These are phyloP conservation scores for Papilio polyxenes DNA, from an alignment of 1,140 invertebrate species.

Conservation along the genomic window DNA sequence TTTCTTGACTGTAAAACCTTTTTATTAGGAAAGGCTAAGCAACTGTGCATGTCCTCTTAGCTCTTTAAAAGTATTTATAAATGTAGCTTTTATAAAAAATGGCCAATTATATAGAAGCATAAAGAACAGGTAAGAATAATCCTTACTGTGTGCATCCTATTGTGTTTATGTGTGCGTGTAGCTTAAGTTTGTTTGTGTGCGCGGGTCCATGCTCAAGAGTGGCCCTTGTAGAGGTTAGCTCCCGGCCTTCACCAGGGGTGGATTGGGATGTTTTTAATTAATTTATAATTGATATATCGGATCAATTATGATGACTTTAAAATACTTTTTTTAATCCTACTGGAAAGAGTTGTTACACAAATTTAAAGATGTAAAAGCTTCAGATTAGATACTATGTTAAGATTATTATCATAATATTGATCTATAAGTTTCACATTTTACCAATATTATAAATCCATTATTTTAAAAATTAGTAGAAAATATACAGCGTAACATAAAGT, in stretches of 20 bases:
- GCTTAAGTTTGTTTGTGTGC: slow-evolving; percentile 49
- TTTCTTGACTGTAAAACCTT: neutral
- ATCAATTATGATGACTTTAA: neutral
- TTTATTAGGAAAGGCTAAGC: neutral
- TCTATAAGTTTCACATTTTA: neutral
- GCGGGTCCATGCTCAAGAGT: slow-evolving; percentile 65
- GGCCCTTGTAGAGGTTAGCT: slow-evolving; percentile 66
- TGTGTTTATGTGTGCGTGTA: slow-evolving; percentile 41
- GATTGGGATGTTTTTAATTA: slow-evolving; percentile 70
- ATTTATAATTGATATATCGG: slow-evolving; percentile 47
- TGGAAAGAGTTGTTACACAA: neutral
- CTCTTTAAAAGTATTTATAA: slow-evolving; percentile 53
- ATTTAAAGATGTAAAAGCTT: no score
- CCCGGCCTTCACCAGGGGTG: slow-evolving; percentile 77
- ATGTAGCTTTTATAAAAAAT: slow-evolving; percentile 58
- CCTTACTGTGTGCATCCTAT: slow-evolving; percentile 47
- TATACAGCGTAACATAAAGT: neutral
- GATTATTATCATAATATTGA: neutral
- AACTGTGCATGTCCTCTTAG: slow-evolving; percentile 43
- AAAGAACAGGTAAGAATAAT: slow-evolving; percentile 63
- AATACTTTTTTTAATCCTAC: neutral
- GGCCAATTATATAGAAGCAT: slow-evolving; percentile 55
- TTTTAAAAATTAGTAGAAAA: neutral
- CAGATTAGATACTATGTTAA: no score
- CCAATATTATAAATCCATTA: neutral